phyloP scores from a whole-genome alignment of 2,113 vertebrate species.

The Phyllostomus discolor region DNA sequence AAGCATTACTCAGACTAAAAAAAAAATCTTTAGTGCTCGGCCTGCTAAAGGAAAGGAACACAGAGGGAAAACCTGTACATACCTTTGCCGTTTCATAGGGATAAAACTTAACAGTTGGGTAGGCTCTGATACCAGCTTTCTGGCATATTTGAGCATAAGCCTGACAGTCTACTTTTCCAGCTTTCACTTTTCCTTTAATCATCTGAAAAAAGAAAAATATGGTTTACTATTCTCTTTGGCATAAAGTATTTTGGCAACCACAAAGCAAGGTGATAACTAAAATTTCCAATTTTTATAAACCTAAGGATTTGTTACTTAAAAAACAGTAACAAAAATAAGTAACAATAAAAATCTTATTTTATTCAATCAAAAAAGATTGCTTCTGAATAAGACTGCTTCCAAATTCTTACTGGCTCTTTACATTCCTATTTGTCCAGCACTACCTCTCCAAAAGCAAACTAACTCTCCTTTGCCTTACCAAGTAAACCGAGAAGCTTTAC shows the following conservation, averaged over 20 bases:
- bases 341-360: too few species aligned
- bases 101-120: slow-evolving; percentile 94
- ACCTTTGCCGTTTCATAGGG: slow-evolving; percentile 86
- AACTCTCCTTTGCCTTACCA: not conserved
- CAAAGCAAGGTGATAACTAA: not conserved
- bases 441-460: not conserved
- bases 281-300: not conserved
- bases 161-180: slow-evolving; percentile 97
- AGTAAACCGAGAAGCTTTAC: not conserved
- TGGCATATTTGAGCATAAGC: slow-evolving; percentile 88
- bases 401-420: not conserved
- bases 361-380: not conserved
- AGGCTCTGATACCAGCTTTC: slow-evolving; percentile 89
- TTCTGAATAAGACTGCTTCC: not conserved
- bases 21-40: not conserved
- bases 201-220: slow-evolving; percentile 79
- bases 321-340: not conserved
- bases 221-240: not conserved
- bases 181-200: slow-evolving; percentile 90
- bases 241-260: slow-evolving; percentile 25
- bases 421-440: not conserved
- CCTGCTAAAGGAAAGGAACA: not conserved
- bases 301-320: not conserved
- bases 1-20: not conserved
- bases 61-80: not conserved